phyloP scores from a whole-genome alignment of 1,140 invertebrate species.

The Gryon sp. region DNA sequence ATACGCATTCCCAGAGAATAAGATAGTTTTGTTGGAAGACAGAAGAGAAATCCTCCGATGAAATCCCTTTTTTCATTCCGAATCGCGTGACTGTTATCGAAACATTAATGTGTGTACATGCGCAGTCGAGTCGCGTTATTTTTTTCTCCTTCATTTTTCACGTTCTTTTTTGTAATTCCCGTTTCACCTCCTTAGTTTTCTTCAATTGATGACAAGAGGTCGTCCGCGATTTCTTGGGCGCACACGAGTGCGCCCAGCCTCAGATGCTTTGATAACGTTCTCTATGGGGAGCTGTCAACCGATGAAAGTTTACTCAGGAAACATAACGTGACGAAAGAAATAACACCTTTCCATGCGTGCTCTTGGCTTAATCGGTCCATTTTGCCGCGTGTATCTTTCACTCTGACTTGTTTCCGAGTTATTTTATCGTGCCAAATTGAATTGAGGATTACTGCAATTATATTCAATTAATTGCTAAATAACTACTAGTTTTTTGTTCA shows the following conservation, averaged over 20 bases:
- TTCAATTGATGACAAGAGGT: conserved; percentile 41
- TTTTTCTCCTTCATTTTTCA: conserved; percentile 35
- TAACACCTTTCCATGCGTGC: conserved; percentile 45
- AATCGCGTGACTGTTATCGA: conserved; percentile 55
- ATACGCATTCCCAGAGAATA: neutral
- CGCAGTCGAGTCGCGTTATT: conserved; percentile 33
- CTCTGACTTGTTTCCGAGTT: neutral
- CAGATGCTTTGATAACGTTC: conserved; percentile 50
- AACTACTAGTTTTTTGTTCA: too few relatives aligned
- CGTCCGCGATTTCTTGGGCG: conserved; percentile 28
- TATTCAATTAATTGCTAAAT: conserved; percentile 17
- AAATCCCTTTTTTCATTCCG: conserved; percentile 8
- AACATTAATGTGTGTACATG: conserved; percentile 39
- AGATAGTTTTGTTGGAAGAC: neutral
- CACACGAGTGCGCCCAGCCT: conserved; percentile 19
- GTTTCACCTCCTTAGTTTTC: conserved; percentile 35
- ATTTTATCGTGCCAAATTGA: neutral
- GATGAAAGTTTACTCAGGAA: conserved; percentile 50
- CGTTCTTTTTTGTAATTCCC: conserved; percentile 33
- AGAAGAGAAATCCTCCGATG: conserved; percentile 36
- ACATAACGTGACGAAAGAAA: conserved; percentile 55
- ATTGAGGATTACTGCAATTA: conserved; percentile 4
- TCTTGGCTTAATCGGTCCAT: conserved; percentile 41
- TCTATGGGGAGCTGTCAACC: conserved; percentile 56
- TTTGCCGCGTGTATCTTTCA: conserved; percentile 18